Evolutionary conservation across 2,797 vertebrate genomes (phyloP).

Genomic region (Sebastes goodei): DNA sequence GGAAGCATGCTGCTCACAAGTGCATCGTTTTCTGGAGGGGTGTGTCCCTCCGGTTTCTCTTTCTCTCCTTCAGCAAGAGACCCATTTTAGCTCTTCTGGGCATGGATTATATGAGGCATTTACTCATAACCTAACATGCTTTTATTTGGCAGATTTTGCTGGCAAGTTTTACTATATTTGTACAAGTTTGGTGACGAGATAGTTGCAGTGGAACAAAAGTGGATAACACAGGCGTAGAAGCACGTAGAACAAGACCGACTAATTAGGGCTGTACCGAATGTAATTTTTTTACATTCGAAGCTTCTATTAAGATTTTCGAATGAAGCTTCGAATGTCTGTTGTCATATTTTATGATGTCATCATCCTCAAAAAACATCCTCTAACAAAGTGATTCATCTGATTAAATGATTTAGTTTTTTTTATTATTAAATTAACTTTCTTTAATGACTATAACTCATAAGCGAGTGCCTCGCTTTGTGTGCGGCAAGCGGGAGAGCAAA

Average conservation of each 20-base stretch:
- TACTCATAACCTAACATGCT: constrained; percentile 12
- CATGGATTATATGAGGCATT: constrained; percentile 5
- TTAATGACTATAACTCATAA: rapidly evolving
- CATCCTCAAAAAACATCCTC: too few species aligned
- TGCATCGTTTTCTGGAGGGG: constrained; percentile 59
- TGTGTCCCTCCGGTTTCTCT: constrained; percentile 26
- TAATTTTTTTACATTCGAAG: background rate
- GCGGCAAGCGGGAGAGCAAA: too few species aligned
- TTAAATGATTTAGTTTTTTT: too few species aligned
- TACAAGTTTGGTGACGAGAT: background rate
- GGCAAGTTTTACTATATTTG: background rate
- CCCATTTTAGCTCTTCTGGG: constrained; percentile 28
- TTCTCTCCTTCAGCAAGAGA: constrained; percentile 42
- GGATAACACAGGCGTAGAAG: constrained; percentile 53
- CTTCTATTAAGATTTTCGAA: background rate
- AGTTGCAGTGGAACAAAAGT: constrained; percentile 54
- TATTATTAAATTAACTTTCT: too few species aligned
- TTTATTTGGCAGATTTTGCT: constrained; percentile 29
- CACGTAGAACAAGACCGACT: background rate
- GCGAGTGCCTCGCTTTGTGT: rapidly evolving
- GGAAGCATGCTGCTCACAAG: constrained; percentile 92
- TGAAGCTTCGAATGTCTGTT: background rate
- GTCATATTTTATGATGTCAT: too few species aligned
- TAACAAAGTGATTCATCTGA: too few species aligned
- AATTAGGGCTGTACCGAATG: background rate